A percentile compares a stretch with the other conserved stretches of the same genome.
Evolutionary conservation across 2,888 invertebrate genomes (phyloP).

Genomic region (Drymonia ruficornis): DNA sequence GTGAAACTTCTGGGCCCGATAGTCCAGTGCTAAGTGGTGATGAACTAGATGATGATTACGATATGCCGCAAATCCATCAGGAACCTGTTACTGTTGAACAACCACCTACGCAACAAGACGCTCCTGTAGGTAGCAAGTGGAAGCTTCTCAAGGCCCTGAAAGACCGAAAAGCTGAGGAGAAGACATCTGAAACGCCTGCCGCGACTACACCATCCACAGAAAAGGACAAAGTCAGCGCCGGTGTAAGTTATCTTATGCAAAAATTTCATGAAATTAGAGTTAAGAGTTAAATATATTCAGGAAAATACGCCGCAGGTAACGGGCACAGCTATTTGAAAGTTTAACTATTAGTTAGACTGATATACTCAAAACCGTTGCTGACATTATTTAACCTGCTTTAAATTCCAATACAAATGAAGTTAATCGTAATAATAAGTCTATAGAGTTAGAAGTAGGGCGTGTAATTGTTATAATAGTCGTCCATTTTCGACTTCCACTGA

Average conservation of each 20-base stretch:
- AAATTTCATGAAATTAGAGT: slow-evolving; percentile 88
- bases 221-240: slow-evolving; percentile 89
- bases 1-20: slow-evolving; percentile 95
- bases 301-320: slow-evolving; percentile 31
- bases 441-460: slow-evolving; percentile 46
- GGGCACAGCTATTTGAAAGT: slow-evolving; percentile 38
- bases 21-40: slow-evolving; percentile 91
- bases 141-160: slow-evolving; percentile 95
- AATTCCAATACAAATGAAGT: slow-evolving; percentile 37
- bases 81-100: slow-evolving; percentile 54
- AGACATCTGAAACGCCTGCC: slow-evolving; percentile 88
- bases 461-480: slow-evolving; percentile 49
- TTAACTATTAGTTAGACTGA: slow-evolving; percentile 63
- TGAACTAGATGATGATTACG: slow-evolving; percentile 88
- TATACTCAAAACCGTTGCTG: slow-evolving; percentile 54
- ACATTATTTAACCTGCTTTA: slow-evolving; percentile 60
- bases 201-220: slow-evolving; percentile 85
- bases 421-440: slow-evolving; percentile 24
- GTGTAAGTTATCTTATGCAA: slow-evolving; percentile 87
- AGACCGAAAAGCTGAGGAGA: slow-evolving; percentile 95
- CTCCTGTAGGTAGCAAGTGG: slow-evolving; percentile 93
- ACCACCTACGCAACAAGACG: slow-evolving; percentile 73
- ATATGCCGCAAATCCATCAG: slow-evolving; percentile 78
- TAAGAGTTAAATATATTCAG: slow-evolving; percentile 75
- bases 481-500: slow-evolving; percentile 43